These are phyloP conservation scores for Alauda arvensis DNA, from an alignment of 2,797 vertebrate genomes.

Conservation along the genomic window DNA sequence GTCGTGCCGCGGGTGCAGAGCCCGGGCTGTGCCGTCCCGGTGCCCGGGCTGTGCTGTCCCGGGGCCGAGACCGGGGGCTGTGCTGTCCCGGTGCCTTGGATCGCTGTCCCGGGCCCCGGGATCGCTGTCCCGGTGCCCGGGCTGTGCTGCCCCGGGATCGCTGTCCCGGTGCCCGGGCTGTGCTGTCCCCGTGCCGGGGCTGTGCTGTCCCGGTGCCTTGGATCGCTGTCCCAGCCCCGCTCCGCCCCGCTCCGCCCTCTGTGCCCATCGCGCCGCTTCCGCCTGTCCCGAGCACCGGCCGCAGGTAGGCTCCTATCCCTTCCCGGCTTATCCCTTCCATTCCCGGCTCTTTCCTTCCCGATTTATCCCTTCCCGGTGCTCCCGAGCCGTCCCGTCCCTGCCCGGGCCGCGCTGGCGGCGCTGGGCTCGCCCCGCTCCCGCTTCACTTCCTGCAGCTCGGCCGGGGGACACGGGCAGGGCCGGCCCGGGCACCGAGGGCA, in stretches of 20 bases:
- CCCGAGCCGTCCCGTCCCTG: not conserved
- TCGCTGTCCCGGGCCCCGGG: no score
- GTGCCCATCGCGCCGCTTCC: not conserved
- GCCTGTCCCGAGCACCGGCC: not conserved
- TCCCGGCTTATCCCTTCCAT: not conserved
- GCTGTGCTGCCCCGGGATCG: no score
- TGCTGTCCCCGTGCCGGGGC: not conserved
- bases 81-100: not conserved
- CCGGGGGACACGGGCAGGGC: not conserved
- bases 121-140: not conserved
- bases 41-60: no score
- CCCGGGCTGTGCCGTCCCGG: not conserved
- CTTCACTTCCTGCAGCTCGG: not conserved
- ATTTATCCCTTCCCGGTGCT: not conserved
- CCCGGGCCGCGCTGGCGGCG: not conserved
- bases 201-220: no score
- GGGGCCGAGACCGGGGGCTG: no score
- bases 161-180: not conserved
- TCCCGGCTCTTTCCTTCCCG: not conserved
- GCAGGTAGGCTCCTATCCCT: not conserved
- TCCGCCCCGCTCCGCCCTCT: not conserved
- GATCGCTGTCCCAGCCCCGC: not conserved
- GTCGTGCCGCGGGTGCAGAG: not conserved
- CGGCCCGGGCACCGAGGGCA: not conserved
- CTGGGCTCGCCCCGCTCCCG: not conserved